Base-by-base conservation (phyloP, 1,140 invertebrate genomes). In the Globodera rostochiensis region DNA sequence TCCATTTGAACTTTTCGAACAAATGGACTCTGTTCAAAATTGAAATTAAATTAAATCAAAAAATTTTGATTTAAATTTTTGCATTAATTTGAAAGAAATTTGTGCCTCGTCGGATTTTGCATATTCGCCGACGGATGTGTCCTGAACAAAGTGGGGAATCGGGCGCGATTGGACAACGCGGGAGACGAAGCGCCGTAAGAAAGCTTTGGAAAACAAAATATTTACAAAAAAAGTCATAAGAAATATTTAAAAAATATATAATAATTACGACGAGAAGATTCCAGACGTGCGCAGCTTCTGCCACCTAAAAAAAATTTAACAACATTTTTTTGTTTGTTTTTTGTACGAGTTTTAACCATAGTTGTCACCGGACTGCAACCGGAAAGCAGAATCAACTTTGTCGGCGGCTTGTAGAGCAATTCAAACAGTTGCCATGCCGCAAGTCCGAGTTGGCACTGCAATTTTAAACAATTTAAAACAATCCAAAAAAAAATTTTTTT, bases 341-440 rank as follows among this genome's bases (percentile, higher is more conserved):
- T 71, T 21, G 0, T 66, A 21, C 11, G 19, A 15, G 19, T 64
- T 64, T 64, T 3, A 9, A 99, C 96, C 69, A 97, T 98, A 9
- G 97, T 99, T 87, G 97, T 98, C n/a, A 99, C 97, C 4, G 96
- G 98, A 84, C 95, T 97, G 91, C 97, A 99, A 73, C 97, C 98
- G 2, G 91, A 88, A 47, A 99, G 91, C 74, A 99, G 91, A 92
- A 99, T 95, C 83, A 99, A 91, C 91, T 99, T 99, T 86, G 95
- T 94, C 36, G 97, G 97, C 77, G 94, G 93, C 90, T 96, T 96
- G 92, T 99, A 99, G 69, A 99, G 92, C 73, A 99, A 92, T 91
- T 99, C 96, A 92, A 98, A 99, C 94, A 99, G 95, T 36, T 98
- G 95, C 84, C 96, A 96, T 36, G 96, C 96, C 53, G 96, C 97